Conservation (phyloP, 2,797 vertebrate genomes). For the Chromobotia macracanthus region DNA sequence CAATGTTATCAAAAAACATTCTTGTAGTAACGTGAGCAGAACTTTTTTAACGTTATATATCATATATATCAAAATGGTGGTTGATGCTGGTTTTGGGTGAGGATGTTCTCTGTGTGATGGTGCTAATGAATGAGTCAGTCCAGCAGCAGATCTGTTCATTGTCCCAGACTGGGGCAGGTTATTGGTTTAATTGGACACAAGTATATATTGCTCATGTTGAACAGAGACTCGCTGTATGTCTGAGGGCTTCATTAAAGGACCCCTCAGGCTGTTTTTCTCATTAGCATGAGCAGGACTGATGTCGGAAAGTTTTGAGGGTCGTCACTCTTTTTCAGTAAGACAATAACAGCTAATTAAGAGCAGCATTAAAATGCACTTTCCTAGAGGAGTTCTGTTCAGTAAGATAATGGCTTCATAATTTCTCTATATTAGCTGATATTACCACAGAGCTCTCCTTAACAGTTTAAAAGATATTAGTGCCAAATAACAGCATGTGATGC, state of each 20-base stretch:
- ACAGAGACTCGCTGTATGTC: neutral
- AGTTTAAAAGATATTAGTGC: neutral
- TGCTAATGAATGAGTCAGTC: too few species aligned
- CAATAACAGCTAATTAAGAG: neutral
- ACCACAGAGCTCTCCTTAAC: neutral
- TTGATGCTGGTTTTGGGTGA: too few species aligned
- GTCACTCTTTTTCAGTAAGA: neutral
- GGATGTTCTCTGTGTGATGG: too few species aligned
- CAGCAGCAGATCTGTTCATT: too few species aligned
- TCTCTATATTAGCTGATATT: neutral
- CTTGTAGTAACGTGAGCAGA: too few species aligned
- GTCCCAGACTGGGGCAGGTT: too few species aligned
- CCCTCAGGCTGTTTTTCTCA: neutral
- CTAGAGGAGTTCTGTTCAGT: neutral
- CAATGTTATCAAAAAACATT: too few species aligned
- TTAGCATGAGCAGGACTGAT: neutral
- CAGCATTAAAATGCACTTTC: neutral
- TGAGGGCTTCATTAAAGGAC: neutral
- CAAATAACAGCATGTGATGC: neutral
- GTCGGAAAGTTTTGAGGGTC: neutral
- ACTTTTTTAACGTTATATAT: too few species aligned
- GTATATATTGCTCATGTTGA: neutral
- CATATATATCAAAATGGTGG: too few species aligned
- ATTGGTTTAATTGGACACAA: neutral
- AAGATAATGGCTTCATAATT: conserved; percentile 5